Evolutionary conservation across 2,888 invertebrate genomes (phyloP).

Genomic region (Lasioglossum calceatum): DNA sequence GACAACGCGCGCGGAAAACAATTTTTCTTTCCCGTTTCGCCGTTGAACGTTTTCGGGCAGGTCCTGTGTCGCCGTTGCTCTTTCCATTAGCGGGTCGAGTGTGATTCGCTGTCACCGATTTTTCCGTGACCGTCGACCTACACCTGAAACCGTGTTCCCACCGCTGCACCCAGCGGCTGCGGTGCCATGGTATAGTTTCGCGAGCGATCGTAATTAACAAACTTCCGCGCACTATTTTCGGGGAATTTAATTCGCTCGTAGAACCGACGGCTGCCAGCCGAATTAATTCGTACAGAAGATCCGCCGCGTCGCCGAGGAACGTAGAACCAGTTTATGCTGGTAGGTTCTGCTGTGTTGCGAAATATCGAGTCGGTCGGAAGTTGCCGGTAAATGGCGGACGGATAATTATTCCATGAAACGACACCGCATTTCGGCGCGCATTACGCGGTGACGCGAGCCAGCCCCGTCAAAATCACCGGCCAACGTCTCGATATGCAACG

Average conservation of each 20-base stretch:
- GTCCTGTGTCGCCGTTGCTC: conserved; percentile 26
- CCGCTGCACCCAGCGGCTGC: not conserved
- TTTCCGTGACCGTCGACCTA: not conserved
- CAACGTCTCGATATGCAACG: conserved; percentile 38
- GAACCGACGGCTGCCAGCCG: not conserved
- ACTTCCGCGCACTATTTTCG: not conserved
- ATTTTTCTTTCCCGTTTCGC: conserved; percentile 5
- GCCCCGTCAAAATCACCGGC: conserved; percentile 54
- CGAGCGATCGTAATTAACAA: conserved; percentile 30
- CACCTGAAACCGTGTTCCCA: not conserved
- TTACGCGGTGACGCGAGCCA: conserved; percentile 39
- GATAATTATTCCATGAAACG: conserved; percentile 61
- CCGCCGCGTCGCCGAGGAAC: not conserved
- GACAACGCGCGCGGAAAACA: conserved; percentile 25
- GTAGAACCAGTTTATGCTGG: conserved; percentile 27
- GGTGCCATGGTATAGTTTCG: not conserved
- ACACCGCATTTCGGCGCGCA: conserved; percentile 49
- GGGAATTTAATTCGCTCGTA: not conserved
- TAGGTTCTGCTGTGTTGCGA: conserved; percentile 35
- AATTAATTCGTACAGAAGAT: conserved; percentile 11
- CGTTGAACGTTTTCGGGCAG: not conserved
- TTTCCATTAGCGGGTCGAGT: conserved; percentile 37
- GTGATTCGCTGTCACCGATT: conserved; percentile 41
- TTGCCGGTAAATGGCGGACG: conserved; percentile 40
- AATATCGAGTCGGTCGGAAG: conserved; percentile 57